Percentiles rank a stretch among this genome's conserved stretches.
These are phyloP conservation scores for Mayetiola destructor DNA, from an alignment of 2,888 invertebrate genomes.

Conservation along the genomic window DNA sequence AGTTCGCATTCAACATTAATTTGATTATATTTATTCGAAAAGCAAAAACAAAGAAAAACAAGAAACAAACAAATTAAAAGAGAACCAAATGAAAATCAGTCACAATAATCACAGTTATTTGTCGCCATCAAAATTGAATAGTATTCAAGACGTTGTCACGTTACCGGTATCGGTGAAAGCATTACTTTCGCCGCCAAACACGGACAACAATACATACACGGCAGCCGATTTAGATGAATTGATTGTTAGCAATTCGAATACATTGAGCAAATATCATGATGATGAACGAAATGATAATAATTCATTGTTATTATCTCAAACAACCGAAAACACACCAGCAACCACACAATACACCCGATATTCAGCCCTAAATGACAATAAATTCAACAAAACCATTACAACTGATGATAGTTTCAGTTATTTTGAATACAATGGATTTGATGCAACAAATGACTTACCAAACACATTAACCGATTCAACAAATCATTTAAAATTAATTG, in stretches of 20 bases:
- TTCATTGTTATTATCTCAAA: too few species aligned
- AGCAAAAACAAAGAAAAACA: neutral
- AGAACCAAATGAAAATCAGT: conserved; percentile 1
- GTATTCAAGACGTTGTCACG: neutral
- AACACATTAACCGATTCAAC: neutral
- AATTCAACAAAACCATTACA: neutral
- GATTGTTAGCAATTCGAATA: neutral
- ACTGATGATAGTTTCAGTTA: neutral
- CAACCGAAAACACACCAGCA: too few species aligned
- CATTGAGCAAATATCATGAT: neutral
- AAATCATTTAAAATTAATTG: neutral
- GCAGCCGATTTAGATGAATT: conserved; percentile 3
- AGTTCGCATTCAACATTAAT: neutral
- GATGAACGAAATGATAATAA: conserved; percentile 4
- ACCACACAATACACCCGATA: neutral
- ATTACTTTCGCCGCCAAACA: neutral
- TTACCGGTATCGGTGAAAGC: too few species aligned
- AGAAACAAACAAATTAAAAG: neutral
- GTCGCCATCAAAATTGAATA: conserved; percentile 10
- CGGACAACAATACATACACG: neutral
- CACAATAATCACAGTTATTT: conserved; percentile 9
- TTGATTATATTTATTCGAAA: neutral
- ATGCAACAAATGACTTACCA: neutral
- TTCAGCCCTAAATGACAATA: too few species aligned
- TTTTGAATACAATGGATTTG: neutral